Conservation (phyloP, 2,888 invertebrate species). For the Athalia rosae region DNA sequence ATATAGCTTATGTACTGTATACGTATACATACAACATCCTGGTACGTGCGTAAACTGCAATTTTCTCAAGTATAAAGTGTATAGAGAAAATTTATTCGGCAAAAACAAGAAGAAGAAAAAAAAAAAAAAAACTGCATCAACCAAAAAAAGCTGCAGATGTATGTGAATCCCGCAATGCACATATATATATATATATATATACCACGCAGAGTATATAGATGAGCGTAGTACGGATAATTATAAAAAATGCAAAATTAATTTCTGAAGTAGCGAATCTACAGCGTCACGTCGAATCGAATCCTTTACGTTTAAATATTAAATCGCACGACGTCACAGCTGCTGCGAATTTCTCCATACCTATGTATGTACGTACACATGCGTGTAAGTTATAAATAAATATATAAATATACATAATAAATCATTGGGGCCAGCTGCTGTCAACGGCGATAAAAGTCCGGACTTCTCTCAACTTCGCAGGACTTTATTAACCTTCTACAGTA, state of each 20-base stretch:
- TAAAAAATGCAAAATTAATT: no score
- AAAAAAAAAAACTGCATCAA: neutral
- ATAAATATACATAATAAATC: conserved; percentile 6
- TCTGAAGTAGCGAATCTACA: no score
- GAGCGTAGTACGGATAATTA: neutral
- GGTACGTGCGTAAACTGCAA: conserved; percentile 71
- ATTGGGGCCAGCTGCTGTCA: neutral
- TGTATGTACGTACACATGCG: no score
- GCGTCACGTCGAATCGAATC: no score
- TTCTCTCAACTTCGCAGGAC: neutral
- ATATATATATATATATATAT: neutral
- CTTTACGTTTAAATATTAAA: no score
- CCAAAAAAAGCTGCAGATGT: neutral
- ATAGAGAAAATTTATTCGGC: conserved; percentile 44
- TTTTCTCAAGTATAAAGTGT: conserved; percentile 59
- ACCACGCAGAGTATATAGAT: neutral
- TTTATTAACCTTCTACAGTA: no score
- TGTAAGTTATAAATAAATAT: no score
- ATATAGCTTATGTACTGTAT: no score
- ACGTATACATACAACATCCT: conserved; percentile 67
- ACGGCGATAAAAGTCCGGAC: conserved; percentile 30
- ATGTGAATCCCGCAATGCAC: neutral
- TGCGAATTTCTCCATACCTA: no score
- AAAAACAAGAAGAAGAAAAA: neutral
- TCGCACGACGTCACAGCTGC: no score